Percentiles rank a stretch among this genome's conserved stretches.
phyloP scores from a whole-genome alignment of 2,888 invertebrate species.

The Rotaria socialis region DNA sequence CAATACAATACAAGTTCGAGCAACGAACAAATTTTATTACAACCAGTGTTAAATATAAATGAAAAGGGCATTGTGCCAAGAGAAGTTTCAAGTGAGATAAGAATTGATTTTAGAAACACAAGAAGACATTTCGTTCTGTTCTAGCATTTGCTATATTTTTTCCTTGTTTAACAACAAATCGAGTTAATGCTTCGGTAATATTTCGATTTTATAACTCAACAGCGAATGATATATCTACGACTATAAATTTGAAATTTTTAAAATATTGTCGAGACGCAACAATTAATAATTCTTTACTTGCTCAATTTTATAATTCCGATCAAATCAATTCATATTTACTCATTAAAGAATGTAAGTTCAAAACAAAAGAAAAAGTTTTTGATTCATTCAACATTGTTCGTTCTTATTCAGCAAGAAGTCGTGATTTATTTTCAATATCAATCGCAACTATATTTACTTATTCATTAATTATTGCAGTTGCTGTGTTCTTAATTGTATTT shows the following conservation, averaged over 20 bases:
- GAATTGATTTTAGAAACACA: not conserved
- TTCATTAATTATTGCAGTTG: not conserved
- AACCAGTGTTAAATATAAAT: not conserved
- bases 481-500: not conserved
- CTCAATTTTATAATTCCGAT: not conserved
- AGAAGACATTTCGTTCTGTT: too few species aligned
- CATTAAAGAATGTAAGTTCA: not conserved
- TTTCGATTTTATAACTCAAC: not conserved
- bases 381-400: not conserved
- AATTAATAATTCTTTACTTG: not conserved
- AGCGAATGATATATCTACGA: not conserved
- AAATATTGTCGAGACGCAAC: not conserved
- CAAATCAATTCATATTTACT: not conserved
- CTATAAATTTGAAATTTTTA: not conserved
- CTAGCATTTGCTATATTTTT: not conserved
- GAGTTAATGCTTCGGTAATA: not conserved
- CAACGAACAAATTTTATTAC: not conserved
- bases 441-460: not conserved
- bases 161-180: not conserved
- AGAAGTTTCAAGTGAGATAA: not conserved
- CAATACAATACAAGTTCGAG: constrained; percentile 19
- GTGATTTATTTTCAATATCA: not conserved
- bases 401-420: not conserved
- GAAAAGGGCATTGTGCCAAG: not conserved
- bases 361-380: not conserved